These are phyloP conservation scores for Volucella bombylans DNA, from an alignment of 2,888 invertebrate species.

Conservation along the genomic window DNA sequence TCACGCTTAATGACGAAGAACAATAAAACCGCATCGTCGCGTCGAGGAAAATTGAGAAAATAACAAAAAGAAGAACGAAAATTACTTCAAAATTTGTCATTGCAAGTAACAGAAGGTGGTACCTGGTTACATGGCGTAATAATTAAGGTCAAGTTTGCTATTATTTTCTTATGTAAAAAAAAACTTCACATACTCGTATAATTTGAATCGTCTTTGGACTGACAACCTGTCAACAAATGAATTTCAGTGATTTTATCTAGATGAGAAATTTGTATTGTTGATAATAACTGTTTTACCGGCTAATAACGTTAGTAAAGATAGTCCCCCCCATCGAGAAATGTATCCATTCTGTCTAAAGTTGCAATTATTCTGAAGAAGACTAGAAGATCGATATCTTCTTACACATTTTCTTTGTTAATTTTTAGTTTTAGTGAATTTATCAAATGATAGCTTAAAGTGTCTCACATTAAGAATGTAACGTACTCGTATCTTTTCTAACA, in stretches of 20 bases:
- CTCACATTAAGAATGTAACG: too few relatives aligned
- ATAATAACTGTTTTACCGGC: too few relatives aligned
- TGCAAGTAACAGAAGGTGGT: slow-evolving; percentile 2
- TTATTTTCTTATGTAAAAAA: slow-evolving; percentile 5
- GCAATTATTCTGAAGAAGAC: too few relatives aligned
- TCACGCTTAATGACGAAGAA: slow-evolving; percentile 64
- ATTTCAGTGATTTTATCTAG: background rate
- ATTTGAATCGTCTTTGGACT: slow-evolving; percentile 3
- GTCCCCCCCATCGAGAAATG: too few relatives aligned
- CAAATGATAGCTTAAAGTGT: too few relatives aligned
- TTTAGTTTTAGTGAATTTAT: too few relatives aligned
- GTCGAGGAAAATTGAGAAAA: slow-evolving; percentile 1
- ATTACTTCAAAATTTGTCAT: slow-evolving; percentile 55
- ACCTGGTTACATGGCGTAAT: background rate
- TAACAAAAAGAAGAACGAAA: slow-evolving; percentile 15
- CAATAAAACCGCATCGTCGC: slow-evolving; percentile 37
- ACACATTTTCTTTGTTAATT: too few relatives aligned
- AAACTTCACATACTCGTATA: slow-evolving; percentile 4
- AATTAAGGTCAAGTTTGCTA: slow-evolving; percentile 62
- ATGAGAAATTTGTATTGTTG: too few relatives aligned
- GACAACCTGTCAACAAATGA: slow-evolving; percentile 14
- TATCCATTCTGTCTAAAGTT: too few relatives aligned
- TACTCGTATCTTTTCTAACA: too few relatives aligned
- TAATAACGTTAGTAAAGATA: too few relatives aligned
- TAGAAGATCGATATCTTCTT: too few relatives aligned